Conservation (phyloP, 2,797 vertebrate species). For the Numenius phaeopus region DNA sequence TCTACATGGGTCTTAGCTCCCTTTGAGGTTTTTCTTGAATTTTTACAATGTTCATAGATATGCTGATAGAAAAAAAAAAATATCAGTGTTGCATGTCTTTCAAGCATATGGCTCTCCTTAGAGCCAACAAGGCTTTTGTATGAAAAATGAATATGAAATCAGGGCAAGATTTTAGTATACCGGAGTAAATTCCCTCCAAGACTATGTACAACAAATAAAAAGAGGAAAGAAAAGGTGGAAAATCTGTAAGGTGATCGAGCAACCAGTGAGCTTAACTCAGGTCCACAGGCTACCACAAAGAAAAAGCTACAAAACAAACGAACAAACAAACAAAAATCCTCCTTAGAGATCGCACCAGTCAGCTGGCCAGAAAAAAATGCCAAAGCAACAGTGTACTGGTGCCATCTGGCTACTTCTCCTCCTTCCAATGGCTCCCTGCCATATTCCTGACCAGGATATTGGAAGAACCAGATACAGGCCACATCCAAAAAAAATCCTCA, state of each 20-base stretch:
- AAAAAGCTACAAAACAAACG: constrained; percentile 45
- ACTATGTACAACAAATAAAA: background rate
- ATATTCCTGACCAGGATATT: constrained; percentile 68
- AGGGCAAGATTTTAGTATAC: constrained; percentile 36
- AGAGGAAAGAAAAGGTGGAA: background rate
- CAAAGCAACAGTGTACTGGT: constrained; percentile 67
- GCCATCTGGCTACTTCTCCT: constrained; percentile 68
- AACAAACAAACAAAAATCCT: constrained; percentile 65
- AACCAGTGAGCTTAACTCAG: background rate
- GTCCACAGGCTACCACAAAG: constrained; percentile 8
- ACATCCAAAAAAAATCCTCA: constrained; percentile 53
- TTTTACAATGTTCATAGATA: constrained; percentile 44
- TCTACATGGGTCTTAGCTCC: background rate
- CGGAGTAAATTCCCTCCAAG: constrained; percentile 1
- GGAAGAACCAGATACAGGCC: constrained; percentile 64
- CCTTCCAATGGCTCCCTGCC: constrained; percentile 43
- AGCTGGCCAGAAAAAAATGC: constrained; percentile 70
- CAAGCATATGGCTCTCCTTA: constrained; percentile 70
- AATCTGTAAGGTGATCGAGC: background rate
- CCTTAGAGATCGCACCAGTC: constrained; percentile 38
- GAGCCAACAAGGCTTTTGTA: constrained; percentile 68
- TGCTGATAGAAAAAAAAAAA: constrained; percentile 23
- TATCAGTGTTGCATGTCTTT: constrained; percentile 59
- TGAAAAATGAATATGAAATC: constrained; percentile 71
- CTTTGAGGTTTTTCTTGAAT: constrained; percentile 17